These are phyloP conservation scores for Oreochromis mossambicus DNA, from an alignment of 2,797 vertebrate species.

Conservation along the genomic window DNA sequence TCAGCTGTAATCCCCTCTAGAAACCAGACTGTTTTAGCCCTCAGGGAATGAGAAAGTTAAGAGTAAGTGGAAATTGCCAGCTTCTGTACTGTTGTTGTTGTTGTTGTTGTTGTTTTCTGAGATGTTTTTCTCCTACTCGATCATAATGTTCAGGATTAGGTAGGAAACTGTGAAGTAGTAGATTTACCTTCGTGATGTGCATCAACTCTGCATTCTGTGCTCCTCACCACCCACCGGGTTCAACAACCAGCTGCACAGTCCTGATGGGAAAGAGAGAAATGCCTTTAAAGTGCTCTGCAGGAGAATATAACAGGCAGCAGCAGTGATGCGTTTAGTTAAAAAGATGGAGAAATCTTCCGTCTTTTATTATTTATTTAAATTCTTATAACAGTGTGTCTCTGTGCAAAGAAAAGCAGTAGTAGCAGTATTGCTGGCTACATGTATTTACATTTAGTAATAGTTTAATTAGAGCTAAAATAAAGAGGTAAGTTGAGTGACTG, in stretches of 20 bases:
- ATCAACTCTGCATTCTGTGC: constrained; percentile 33
- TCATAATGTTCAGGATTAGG: constrained; percentile 8
- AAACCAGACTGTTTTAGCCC: neutral
- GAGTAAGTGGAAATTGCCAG: neutral
- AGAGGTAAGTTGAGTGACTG: neutral
- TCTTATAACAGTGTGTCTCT: neutral
- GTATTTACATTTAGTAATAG: neutral
- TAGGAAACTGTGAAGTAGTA: constrained; percentile 21
- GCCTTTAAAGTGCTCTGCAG: neutral
- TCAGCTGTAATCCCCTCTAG: neutral
- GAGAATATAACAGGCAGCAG: neutral
- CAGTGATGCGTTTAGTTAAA: neutral
- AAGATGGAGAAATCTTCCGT: neutral
- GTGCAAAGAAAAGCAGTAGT: neutral
- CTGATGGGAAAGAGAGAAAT: constrained; percentile 5
- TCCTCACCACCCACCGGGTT: constrained; percentile 54
- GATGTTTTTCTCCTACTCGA: neutral
- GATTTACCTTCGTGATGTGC: constrained; percentile 47
- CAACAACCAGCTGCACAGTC: constrained; percentile 36
- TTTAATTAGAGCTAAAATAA: neutral
- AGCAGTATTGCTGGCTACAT: accelerated
- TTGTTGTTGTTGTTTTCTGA: neutral
- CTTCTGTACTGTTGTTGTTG: neutral
- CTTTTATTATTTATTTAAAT: neutral
- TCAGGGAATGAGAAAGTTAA: neutral